Base-by-base conservation (phyloP, 1,140 invertebrate genomes). In the Xylocopa sonorina region DNA sequence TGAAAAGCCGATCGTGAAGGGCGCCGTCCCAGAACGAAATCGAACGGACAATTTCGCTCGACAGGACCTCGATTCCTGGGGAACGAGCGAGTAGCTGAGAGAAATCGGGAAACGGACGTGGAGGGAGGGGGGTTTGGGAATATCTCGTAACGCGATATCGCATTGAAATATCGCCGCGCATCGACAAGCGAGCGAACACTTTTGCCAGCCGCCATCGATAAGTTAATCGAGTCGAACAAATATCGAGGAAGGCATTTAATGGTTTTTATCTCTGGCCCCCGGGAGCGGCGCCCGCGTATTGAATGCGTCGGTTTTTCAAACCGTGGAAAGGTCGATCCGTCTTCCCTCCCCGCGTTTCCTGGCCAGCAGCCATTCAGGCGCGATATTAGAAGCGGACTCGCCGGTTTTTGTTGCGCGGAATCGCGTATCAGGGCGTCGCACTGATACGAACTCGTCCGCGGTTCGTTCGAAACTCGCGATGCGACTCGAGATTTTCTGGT, bases 351-450 rank as follows among this genome's bases (percentile, higher is more conserved):
- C 18, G 29, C 32, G 43, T 27, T 3, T 3, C 24, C 10, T 29
- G 27, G 41, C 21, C n/a, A 21, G 27, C 63, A 4, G 57, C 21
- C 58, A 78, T 62, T 71, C 75, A 62, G 71, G 71, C 60, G 58
- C 29, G 51, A 82, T 82, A 81, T 81, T 77, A 80, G 55, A 71
- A 78, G 75, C 55, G 66, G 34, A 77, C 63, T 71, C 50, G 51
- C 51, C 51, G 43, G 27, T 68, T 51, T 82, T 82, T 83, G 78
- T 83, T 83, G 58, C 43, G 46, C n/a, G n/a, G n/a, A n/a, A n/a
- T n/a, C n/a, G n/a, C 38, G n/a, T 34, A 68, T 68, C 64, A 14
- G n/a, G n/a, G n/a, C n/a, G n/a, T n/a, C n/a, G n/a, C n/a, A n/a
- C n/a, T n/a, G n/a, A n/a, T n/a, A n/a, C n/a, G n/a, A n/a, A n/a